Percentiles rank a stretch among this genome's conserved stretches.
Evolutionary conservation across 2,888 invertebrate genomes (phyloP).

Genomic region (Ypsolopha sequella): DNA sequence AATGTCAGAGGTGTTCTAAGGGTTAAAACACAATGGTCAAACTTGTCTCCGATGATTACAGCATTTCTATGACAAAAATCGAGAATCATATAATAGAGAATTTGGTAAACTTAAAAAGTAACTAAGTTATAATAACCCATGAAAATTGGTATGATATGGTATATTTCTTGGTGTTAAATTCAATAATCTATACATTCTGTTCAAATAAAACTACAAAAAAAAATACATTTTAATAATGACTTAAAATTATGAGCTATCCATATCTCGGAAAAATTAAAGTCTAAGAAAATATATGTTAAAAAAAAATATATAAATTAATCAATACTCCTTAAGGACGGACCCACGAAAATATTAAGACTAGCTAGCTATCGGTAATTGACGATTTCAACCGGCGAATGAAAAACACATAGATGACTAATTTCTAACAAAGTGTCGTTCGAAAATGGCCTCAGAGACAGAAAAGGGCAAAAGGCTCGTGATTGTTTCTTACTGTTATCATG

Average conservation of each 20-base stretch:
- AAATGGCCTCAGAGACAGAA: no score
- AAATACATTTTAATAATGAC: not conserved
- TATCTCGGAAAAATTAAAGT: not conserved
- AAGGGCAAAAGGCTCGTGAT: no score
- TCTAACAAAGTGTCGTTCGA: no score
- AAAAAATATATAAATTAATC: slow-evolving; percentile 15
- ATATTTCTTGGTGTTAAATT: not conserved
- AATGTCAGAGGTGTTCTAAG: no score
- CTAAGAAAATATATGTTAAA: not conserved
- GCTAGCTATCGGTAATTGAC: slow-evolving; percentile 25
- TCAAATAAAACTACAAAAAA: not conserved
- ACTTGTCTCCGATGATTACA: no score
- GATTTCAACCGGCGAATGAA: no score
- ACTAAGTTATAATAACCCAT: not conserved
- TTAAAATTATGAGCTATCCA: slow-evolving; percentile 1
- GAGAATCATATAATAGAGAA: not conserved
- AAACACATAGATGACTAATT: no score
- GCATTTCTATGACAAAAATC: not conserved
- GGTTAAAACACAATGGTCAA: no score
- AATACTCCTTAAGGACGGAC: slow-evolving; percentile 23
- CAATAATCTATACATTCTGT: not conserved
- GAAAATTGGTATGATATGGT: not conserved
- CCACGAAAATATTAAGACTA: slow-evolving; percentile 22
- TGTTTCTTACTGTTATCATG: no score
- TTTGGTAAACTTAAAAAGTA: not conserved